These are phyloP conservation scores for Falco columbarius DNA, from an alignment of 2,797 vertebrate genomes.

Conservation along the genomic window DNA sequence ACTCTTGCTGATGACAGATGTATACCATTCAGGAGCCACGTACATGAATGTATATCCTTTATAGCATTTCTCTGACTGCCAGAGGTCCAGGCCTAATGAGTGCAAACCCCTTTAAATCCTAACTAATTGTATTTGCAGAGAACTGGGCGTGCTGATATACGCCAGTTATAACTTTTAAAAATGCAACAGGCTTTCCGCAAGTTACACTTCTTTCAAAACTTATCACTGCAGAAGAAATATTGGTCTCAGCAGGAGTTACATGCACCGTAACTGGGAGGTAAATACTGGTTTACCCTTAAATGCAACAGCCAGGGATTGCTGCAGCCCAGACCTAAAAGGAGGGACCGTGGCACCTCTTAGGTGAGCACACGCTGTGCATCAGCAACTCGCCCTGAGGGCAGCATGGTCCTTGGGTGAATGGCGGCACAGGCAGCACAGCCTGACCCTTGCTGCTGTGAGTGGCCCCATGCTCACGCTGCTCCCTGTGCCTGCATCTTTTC, in stretches of 20 bases:
- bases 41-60: neutral
- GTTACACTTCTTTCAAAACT: neutral
- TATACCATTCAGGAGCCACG: neutral
- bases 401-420: no score
- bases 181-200: neutral
- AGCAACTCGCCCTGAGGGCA: neutral
- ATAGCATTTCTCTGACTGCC: neutral
- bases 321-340: neutral
- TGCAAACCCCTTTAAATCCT: neutral
- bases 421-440: neutral
- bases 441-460: neutral
- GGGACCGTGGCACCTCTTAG: rapidly evolving
- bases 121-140: neutral
- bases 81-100: neutral
- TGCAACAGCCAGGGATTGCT: neutral
- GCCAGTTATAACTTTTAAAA: neutral
- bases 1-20: neutral
- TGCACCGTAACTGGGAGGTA: neutral
- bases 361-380: neutral
- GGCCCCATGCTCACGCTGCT: neutral
- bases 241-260: neutral
- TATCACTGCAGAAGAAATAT: neutral
- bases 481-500: neutral
- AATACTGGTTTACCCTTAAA: neutral
- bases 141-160: neutral